Evolutionary conservation across 2,888 invertebrate species (phyloP).

Genomic region (Dicroscelio sp.): DNA sequence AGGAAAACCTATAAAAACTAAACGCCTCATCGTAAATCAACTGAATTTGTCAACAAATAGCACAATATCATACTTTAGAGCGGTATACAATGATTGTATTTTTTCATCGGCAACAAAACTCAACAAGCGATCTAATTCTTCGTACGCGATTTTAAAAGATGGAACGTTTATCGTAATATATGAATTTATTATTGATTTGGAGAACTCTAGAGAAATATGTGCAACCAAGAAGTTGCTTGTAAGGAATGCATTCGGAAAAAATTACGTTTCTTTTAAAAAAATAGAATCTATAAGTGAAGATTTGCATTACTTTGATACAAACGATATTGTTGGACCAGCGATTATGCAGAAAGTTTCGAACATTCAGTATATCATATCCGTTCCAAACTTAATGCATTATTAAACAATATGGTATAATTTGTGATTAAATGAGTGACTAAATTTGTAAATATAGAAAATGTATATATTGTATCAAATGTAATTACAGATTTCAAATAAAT

Average conservation of each 20-base stretch:
- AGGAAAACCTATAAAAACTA: neutral
- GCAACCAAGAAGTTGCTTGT: neutral
- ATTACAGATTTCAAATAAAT: no score
- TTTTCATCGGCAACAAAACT: neutral
- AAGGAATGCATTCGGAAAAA: neutral
- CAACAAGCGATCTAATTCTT: neutral
- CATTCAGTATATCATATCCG: neutral
- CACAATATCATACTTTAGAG: neutral
- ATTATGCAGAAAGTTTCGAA: neutral
- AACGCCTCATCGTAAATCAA: neutral
- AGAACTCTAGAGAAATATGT: neutral
- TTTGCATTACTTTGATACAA: neutral
- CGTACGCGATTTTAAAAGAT: conserved; percentile 2
- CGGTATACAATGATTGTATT: neutral
- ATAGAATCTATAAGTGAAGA: neutral
- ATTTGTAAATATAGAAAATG: neutral
- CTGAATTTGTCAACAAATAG: neutral
- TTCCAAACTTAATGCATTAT: neutral
- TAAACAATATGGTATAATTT: no score
- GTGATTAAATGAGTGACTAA: no score
- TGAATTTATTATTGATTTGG: neutral
- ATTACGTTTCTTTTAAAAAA: neutral
- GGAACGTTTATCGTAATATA: neutral
- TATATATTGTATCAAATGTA: no score
- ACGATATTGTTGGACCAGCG: neutral